Evolutionary conservation across 2,888 invertebrate genomes (phyloP).

Genomic region (Miltochrista miniata): DNA sequence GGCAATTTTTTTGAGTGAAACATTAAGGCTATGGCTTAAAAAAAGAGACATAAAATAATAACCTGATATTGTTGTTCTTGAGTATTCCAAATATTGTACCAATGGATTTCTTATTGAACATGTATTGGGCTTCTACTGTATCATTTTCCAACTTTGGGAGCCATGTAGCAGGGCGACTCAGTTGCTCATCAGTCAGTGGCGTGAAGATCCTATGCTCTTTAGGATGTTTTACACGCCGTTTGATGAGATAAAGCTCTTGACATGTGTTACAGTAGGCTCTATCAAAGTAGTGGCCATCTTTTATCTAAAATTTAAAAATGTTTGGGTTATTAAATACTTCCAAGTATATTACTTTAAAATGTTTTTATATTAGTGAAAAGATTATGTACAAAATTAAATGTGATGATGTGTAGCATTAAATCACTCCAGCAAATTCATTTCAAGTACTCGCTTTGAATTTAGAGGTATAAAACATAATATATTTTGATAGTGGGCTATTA

Average conservation of each 20-base stretch:
- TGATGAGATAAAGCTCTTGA: slow-evolving; percentile 75
- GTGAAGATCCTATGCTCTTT: slow-evolving; percentile 81
- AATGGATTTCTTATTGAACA: slow-evolving; percentile 89
- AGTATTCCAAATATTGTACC: slow-evolving; percentile 86
- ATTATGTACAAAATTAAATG: background rate
- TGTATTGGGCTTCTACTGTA: slow-evolving; percentile 94
- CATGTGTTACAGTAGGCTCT: slow-evolving; percentile 87
- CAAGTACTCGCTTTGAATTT: too few relatives aligned
- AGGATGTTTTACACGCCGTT: slow-evolving; percentile 73
- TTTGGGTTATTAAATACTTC: background rate
- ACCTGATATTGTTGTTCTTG: slow-evolving; percentile 84
- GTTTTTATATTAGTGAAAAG: background rate
- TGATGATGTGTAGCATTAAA: too few relatives aligned
- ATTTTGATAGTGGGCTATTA: too few relatives aligned
- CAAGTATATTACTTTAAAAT: background rate
- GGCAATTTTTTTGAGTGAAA: too few relatives aligned
- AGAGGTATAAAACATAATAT: too few relatives aligned
- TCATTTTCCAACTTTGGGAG: slow-evolving; percentile 88
- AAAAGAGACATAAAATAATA: background rate
- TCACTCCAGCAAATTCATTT: too few relatives aligned
- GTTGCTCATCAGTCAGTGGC: slow-evolving; percentile 81
- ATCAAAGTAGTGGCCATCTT: slow-evolving; percentile 63
- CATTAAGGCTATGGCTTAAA: too few relatives aligned
- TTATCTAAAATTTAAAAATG: slow-evolving; percentile 55
- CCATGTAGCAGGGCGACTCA: slow-evolving; percentile 86